Evolutionary conservation across 2,113 vertebrate species (phyloP).

Genomic region (Nerophis lumbriciformis): DNA sequence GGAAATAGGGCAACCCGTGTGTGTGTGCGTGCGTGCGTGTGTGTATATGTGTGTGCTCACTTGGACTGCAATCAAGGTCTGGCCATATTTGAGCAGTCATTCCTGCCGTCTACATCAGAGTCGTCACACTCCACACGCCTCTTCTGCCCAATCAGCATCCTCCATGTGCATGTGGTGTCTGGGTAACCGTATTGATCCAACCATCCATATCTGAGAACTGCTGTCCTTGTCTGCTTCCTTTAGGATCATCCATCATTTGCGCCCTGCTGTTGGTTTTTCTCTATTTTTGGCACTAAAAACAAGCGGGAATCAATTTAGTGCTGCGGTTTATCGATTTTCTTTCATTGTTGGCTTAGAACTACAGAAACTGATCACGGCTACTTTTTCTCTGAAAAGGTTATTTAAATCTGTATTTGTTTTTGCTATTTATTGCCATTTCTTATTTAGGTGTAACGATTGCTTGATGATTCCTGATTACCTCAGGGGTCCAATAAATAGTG

Average conservation of each 20-base stretch:
- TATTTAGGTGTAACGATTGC: too few relatives aligned
- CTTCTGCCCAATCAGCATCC: constrained; percentile 41
- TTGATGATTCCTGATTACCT: too few relatives aligned
- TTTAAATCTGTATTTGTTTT: neutral
- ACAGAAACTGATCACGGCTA: constrained; percentile 16
- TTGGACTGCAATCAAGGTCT: constrained; percentile 32
- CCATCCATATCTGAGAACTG: constrained; percentile 31
- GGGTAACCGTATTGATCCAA: constrained; percentile 36
- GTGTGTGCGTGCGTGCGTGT: neutral
- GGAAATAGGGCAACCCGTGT: constrained; percentile 36
- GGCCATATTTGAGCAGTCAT: constrained; percentile 37
- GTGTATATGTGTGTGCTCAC: constrained; percentile 7
- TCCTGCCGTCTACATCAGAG: constrained; percentile 9
- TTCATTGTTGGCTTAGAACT: constrained; percentile 11
- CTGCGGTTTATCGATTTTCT: constrained; percentile 28
- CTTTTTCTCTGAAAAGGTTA: neutral
- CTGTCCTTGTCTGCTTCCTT: neutral
- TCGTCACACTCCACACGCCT: constrained; percentile 9
- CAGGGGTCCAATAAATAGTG: too few relatives aligned
- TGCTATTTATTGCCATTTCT: neutral
- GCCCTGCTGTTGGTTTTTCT: constrained; percentile 23
- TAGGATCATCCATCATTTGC: constrained; percentile 17
- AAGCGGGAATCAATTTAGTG: constrained; percentile 45
- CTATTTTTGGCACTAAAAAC: constrained; percentile 3
- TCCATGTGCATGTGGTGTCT: constrained; percentile 32